These are phyloP conservation scores for Misgurnus mizolepis DNA, from an alignment of 2,113 vertebrate species.

Conservation along the genomic window DNA sequence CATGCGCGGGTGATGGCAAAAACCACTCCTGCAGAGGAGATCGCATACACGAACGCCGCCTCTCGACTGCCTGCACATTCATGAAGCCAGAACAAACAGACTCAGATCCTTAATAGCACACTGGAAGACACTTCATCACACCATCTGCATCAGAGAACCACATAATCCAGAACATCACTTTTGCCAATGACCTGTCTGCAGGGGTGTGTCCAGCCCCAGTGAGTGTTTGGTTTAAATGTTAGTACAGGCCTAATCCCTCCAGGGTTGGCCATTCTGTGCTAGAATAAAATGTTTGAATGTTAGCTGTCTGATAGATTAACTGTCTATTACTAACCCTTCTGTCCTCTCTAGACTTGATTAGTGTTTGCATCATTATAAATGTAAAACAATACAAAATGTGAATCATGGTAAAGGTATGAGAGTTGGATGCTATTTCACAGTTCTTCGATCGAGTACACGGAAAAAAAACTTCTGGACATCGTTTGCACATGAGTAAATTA, in stretches of 20 bases:
- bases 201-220: slow-evolving; percentile 58
- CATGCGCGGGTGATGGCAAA: slow-evolving; percentile 93
- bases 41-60: slow-evolving; percentile 95
- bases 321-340: slow-evolving; percentile 26
- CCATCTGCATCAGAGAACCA: slow-evolving; percentile 29
- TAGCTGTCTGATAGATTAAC: slow-evolving; percentile 64
- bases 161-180: slow-evolving; percentile 24
- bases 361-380: slow-evolving; percentile 38
- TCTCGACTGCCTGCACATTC: slow-evolving; percentile 85
- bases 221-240: slow-evolving; percentile 73
- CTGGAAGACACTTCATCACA: slow-evolving; percentile 40
- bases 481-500: too few relatives aligned
- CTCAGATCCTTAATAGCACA: slow-evolving; percentile 21
- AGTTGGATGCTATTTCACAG: neutral
- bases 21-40: slow-evolving; percentile 95
- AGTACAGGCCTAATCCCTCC: slow-evolving; percentile 72
- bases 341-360: neutral
- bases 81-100: slow-evolving; percentile 23
- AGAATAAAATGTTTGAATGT: slow-evolving; percentile 75
- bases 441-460: neutral
- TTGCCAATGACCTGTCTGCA: slow-evolving; percentile 17
- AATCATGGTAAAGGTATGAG: neutral
- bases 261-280: slow-evolving; percentile 63
- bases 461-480: too few relatives aligned
- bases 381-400: slow-evolving; percentile 14